Evolutionary conservation across 2,888 invertebrate genomes (phyloP).

Genomic region (Hypolimnas misippus): DNA sequence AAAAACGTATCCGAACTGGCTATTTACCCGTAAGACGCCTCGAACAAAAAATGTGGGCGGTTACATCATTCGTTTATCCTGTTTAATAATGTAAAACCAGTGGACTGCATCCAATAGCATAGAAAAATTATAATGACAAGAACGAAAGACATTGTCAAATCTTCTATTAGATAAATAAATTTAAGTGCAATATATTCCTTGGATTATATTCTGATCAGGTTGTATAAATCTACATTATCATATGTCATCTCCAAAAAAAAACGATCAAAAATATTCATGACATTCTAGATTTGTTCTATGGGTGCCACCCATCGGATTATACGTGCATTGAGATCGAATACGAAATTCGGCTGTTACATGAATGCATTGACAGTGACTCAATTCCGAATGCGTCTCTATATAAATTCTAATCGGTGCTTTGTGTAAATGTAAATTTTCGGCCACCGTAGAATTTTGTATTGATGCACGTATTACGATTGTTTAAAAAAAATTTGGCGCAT

Average conservation of each 20-base stretch:
- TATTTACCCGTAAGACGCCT: neutral
- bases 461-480: constrained; percentile 8
- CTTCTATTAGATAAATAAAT: too few relatives aligned
- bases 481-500: constrained; percentile 4
- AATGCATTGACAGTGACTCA: constrained; percentile 71
- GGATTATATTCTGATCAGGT: neutral
- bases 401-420: constrained; percentile 58
- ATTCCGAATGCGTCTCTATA: constrained; percentile 64
- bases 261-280: constrained; percentile 61
- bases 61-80: constrained; percentile 3
- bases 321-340: constrained; percentile 70
- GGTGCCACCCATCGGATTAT: constrained; percentile 77
- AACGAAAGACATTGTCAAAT: too few relatives aligned
- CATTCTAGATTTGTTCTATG: constrained; percentile 63
- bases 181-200: too few relatives aligned
- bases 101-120: neutral
- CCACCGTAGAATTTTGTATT: constrained; percentile 37
- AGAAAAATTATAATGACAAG: neutral
- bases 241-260: constrained; percentile 44
- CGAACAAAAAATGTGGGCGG: constrained; percentile 1
- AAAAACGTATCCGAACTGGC: neutral
- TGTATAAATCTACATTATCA: neutral
- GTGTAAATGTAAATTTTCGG: constrained; percentile 45
- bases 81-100: constrained; percentile 1
- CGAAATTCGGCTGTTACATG: constrained; percentile 61